Percentiles rank a stretch among this genome's conserved stretches.
Conservation (phyloP, 2,113 vertebrate genomes). For the Dasypus novemcinctus region DNA sequence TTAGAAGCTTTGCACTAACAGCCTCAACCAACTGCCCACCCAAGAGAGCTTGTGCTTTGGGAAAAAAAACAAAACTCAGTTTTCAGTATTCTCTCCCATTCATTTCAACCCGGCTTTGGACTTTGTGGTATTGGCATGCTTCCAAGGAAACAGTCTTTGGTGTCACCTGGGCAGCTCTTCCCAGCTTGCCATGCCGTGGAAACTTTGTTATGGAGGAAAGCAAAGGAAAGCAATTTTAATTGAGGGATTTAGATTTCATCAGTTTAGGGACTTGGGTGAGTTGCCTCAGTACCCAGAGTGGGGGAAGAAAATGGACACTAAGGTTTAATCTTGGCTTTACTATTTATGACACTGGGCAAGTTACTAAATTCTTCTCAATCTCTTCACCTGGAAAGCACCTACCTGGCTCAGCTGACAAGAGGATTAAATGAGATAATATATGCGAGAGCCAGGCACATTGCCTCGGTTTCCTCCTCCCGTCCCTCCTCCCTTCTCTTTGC, state of each 20-base stretch:
- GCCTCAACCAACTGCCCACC: neutral
- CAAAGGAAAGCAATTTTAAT: neutral
- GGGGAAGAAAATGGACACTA: too few relatives aligned
- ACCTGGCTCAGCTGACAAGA: neutral
- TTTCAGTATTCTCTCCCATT: neutral
- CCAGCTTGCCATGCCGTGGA: neutral
- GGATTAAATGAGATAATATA: neutral
- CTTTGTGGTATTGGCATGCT: neutral
- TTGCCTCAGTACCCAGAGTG: neutral
- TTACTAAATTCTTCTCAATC: neutral
- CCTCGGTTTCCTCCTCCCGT: neutral
- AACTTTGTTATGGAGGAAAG: neutral
- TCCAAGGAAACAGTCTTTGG: neutral
- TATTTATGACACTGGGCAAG: neutral
- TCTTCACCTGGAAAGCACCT: neutral
- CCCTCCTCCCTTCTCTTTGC: neutral
- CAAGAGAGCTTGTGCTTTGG: neutral
- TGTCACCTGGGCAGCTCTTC: neutral
- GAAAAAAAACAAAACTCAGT: neutral
- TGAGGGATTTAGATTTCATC: neutral
- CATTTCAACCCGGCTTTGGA: neutral
- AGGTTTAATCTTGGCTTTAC: neutral
- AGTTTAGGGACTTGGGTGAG: neutral
- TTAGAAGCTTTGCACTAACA: neutral
- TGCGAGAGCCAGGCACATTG: neutral